A percentile compares a stretch with the other conserved stretches of the same genome.
These are phyloP conservation scores for Bicyclus anynana DNA, from an alignment of 1,140 invertebrate genomes.

Conservation along the genomic window DNA sequence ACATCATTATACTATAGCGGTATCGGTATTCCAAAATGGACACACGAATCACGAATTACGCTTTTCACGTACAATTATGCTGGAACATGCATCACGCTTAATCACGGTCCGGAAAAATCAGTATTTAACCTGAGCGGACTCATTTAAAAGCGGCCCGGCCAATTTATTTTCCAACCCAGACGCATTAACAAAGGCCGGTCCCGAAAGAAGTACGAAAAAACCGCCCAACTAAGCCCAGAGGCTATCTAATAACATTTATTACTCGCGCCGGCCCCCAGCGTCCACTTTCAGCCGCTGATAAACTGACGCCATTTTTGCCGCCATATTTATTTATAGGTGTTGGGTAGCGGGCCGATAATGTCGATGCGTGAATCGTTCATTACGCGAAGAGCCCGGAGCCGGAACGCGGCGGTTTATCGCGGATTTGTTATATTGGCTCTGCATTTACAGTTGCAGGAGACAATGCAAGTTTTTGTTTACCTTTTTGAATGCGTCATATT, in stretches of 20 bases:
- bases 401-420: conserved; percentile 32
- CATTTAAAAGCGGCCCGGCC: conserved; percentile 61
- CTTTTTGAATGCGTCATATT: background rate
- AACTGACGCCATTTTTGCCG: conserved; percentile 73
- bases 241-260: conserved; percentile 78
- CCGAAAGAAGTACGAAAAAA: conserved; percentile 66
- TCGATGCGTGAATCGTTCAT: conserved; percentile 54
- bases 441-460: conserved; percentile 22
- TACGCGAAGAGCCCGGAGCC: conserved; percentile 32
- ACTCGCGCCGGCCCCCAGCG: conserved; percentile 62
- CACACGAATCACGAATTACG: background rate
- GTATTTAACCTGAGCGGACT: conserved; percentile 40
- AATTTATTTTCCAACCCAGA: conserved; percentile 69
- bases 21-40: no score
- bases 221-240: conserved; percentile 67
- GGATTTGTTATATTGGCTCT: conserved; percentile 28
- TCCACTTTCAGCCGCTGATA: conserved; percentile 70
- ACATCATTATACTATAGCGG: no score
- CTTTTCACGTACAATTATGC: background rate
- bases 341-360: conserved; percentile 60
- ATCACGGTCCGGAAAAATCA: conserved; percentile 32
- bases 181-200: conserved; percentile 70
- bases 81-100: conserved; percentile 16
- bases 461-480: conserved; percentile 7
- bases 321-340: conserved; percentile 74